phyloP scores from a whole-genome alignment of 2,797 vertebrate genomes.

The Macrochelys suwanniensis region DNA sequence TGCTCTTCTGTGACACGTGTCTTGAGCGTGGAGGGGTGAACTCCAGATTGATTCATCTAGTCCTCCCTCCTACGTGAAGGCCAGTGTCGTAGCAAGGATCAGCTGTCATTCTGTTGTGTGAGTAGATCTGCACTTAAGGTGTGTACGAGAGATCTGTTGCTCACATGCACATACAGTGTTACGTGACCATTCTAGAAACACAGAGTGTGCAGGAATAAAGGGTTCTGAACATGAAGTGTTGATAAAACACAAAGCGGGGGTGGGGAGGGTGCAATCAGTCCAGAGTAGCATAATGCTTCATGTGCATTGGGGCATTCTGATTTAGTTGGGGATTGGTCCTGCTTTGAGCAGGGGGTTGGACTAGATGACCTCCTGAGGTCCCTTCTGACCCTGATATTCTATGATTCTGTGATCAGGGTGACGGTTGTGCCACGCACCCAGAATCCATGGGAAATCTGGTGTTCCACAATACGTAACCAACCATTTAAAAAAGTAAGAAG shows the following conservation, averaged over 20 bases:
- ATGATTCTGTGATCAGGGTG: background rate
- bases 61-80: background rate
- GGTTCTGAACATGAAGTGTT: slow-evolving; percentile 18
- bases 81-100: slow-evolving; percentile 25
- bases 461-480: slow-evolving; percentile 9
- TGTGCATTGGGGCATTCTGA: slow-evolving; percentile 15
- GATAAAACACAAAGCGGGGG: background rate
- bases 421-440: background rate
- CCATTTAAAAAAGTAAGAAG: slow-evolving; percentile 17
- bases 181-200: slow-evolving; percentile 2
- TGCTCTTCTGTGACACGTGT: background rate
- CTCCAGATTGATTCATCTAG: slow-evolving; percentile 2
- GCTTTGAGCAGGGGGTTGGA: no score
- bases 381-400: no score
- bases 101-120: background rate
- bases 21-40: slow-evolving; percentile 36
- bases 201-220: background rate
- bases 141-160: no score
- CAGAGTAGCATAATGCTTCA: background rate
- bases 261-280: background rate
- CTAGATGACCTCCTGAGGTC: no score
- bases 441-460: background rate
- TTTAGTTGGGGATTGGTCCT: no score
- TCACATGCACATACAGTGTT: background rate
- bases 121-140: no score